Evolutionary conservation across 2,113 vertebrate species (phyloP), one percentile per base, ranked within the genome.

Genomic region (Passer domesticus): DNA sequence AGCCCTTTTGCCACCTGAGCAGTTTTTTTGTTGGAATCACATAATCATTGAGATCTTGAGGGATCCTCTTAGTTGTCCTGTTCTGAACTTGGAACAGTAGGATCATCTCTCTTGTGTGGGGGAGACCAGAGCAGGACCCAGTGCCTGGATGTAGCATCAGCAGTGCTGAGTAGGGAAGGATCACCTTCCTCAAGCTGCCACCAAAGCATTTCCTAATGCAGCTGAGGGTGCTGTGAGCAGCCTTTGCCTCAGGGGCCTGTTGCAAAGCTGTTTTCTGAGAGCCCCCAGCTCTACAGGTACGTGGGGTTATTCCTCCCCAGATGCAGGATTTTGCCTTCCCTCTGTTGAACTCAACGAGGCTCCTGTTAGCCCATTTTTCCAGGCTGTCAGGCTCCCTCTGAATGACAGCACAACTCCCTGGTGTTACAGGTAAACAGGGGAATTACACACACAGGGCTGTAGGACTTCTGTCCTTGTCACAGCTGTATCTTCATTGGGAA

Each of bases 51-150:
- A 70, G 37, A 13, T 60, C 1, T 0, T 6, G 31, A 83, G 49
- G 27, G 19, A 33, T 60, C 13, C 13, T 74, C 43, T 50, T 55
- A 14, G 24, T 55, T 81, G 24, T 31, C 20, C 43, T 67, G n/a
- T 55, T 56, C 18, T 69, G 63, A 41, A 18, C 10, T 64, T 33
- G 11, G 2, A 80, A 0, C 17, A 35, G 27, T 27, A 31, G 13
- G 7, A 63, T 47, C 2, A 2, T 49, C 7, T 84, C 19, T 41
- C 27, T 47, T 11, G 5, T 50, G 1, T 0, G 1, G 14, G 30
- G 19, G 25, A 67, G 28, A 20, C 13, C 43, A 82, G 69, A 64
- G 44, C 22, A 74, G 30, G 24, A 59, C 6, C 3, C 69, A 39
- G 46, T 4, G 23, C 46, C 66, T 19, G 7, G 19, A 10, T 66